Percentiles rank a stretch among this genome's conserved stretches.
Evolutionary conservation across 2,888 invertebrate species (phyloP).

Genomic region (Hypomecis atomaria): DNA sequence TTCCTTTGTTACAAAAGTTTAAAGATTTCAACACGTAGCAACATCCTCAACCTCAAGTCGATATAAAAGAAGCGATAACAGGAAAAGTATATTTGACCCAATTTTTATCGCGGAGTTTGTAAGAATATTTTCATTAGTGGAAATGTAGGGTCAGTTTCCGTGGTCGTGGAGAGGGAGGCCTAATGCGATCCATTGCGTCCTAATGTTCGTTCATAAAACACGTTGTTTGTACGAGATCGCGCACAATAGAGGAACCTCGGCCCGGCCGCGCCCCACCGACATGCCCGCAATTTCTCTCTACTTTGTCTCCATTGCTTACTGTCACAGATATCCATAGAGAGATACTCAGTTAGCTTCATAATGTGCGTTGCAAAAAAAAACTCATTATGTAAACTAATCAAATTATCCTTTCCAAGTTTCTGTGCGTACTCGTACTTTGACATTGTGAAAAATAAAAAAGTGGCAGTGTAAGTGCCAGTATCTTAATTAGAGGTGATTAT

Average conservation of each 20-base stretch:
- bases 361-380: no score
- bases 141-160: conserved; percentile 17
- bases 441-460: no score
- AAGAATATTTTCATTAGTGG: conserved; percentile 5
- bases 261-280: conserved; percentile 54
- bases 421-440: no score
- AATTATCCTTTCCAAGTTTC: no score
- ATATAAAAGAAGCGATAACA: neutral
- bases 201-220: conserved; percentile 79
- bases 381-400: no score
- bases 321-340: conserved; percentile 38
- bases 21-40: conserved; percentile 31
- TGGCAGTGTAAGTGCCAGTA: no score
- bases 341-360: no score
- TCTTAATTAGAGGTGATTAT: no score
- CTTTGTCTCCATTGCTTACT: conserved; percentile 73
- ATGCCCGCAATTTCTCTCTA: conserved; percentile 68
- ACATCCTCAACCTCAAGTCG: neutral
- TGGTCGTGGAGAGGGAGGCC: conserved; percentile 60
- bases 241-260: conserved; percentile 63
- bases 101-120: conserved; percentile 2
- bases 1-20: conserved; percentile 36
- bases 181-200: conserved; percentile 71
- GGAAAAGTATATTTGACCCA: neutral
- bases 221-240: conserved; percentile 73